Conservation (phyloP, 2,113 vertebrate species). For the Alosa alosa region DNA sequence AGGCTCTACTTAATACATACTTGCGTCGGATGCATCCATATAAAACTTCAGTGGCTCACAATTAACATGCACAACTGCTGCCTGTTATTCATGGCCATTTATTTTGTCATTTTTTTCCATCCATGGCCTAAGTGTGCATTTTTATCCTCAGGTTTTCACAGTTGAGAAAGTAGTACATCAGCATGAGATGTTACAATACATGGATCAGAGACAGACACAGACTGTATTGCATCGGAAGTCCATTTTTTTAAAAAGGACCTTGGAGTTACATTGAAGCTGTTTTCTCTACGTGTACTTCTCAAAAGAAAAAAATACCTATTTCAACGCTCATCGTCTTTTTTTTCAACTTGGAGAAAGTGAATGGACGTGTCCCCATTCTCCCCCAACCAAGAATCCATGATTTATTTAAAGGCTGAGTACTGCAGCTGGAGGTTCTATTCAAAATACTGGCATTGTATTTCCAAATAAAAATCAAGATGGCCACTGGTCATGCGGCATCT, state of each 20-base stretch:
- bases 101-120: not conserved
- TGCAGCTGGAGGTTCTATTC: constrained; percentile 7
- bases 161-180: constrained; percentile 8
- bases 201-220: constrained; percentile 1
- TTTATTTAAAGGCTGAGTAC: constrained; percentile 1
- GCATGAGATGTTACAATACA: constrained; percentile 17
- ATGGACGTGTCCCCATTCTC: not conserved
- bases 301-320: not conserved
- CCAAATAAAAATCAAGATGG: constrained; percentile 3
- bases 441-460: constrained; percentile 8
- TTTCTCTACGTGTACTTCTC: not conserved
- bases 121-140: constrained; percentile 14
- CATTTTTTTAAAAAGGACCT: constrained; percentile 7
- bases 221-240: constrained; percentile 16
- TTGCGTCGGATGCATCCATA: not conserved
- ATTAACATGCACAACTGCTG: not conserved
- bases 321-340: not conserved
- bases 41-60: not conserved
- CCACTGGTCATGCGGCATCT: constrained; percentile 16
- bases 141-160: not conserved
- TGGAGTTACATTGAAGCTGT: constrained; percentile 13
- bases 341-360: not conserved
- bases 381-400: not conserved
- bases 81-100: constrained; percentile 6
- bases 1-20: not conserved